Conservation (phyloP, 2,797 vertebrate species). For the Alcedo atthis region DNA sequence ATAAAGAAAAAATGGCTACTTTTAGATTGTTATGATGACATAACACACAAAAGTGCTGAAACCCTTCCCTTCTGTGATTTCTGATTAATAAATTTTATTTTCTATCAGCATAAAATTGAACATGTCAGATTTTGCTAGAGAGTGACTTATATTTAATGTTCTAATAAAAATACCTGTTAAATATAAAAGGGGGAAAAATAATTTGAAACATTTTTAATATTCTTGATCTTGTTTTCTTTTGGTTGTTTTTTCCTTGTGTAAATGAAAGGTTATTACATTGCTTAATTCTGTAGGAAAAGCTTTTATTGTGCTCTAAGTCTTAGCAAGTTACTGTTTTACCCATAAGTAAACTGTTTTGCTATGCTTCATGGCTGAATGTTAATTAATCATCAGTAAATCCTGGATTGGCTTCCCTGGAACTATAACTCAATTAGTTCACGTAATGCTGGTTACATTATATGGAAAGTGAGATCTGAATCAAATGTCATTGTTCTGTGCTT, state of each 20-base stretch:
- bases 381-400: not conserved
- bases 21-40: not conserved
- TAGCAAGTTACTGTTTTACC: not conserved
- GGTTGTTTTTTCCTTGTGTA: not conserved
- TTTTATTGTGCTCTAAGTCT: not conserved
- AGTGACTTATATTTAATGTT: not conserved
- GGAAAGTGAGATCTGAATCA: not conserved
- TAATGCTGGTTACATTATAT: not conserved
- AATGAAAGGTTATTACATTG: not conserved
- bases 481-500: not conserved
- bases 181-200: not conserved
- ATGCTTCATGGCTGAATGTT: not conserved
- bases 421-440: not conserved
- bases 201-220: not conserved
- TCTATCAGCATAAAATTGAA: not conserved
- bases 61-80: not conserved
- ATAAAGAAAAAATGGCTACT: not conserved
- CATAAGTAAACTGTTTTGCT: not conserved
- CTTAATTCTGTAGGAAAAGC: not conserved
- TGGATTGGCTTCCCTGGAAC: not conserved
- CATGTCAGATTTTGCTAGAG: not conserved
- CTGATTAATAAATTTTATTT: not conserved
- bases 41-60: not conserved
- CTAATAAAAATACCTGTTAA: not conserved
- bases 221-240: not conserved